Base-by-base conservation (phyloP, 1,140 invertebrate genomes). In the Sminthurides bifidus region DNA sequence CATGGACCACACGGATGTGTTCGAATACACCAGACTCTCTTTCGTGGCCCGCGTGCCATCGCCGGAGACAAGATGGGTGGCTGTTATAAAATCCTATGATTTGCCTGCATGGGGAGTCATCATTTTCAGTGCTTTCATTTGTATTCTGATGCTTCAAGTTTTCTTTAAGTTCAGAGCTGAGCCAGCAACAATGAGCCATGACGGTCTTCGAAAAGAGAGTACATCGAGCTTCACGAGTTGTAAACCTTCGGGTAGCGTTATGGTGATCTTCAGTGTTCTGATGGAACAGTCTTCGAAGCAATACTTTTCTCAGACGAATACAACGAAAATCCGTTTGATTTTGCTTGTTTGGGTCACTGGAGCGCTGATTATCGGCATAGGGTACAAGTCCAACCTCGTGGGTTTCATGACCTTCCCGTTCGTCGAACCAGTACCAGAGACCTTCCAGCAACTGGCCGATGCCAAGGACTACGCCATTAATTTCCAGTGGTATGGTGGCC, bases 331-430 rank as follows among this genome's bases (percentile, higher is more conserved):
- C 23, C 27, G 53, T 35, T 26, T 56, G 0, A 19, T 60, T 17
- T 10, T 54, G 33, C 15, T 55, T 23, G 38, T 56, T 5, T 60
- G 58, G 58, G 21, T 60, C 15, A 56, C 44, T 52, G 24, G 15
- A 15, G 17, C 45, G 30, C 19, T 60, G 5, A 45, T 60, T 17
- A 31, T 60, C 8, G 27, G 31, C 21, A 56, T 48, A 14, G 58
- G 38, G n/a, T 60, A 60, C 40, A 23, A 41, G 1, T 60, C 58
- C 26, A 56, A 56, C 21, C 54, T 60, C 15, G 44, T 55, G 0
- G 43, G 21, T 6, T 60, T 56, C 27, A 26, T 60, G 8, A 60
- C 58, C 14, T 55, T 56, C 38, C 54, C 45, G 4, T 27, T 17
- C 21, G 3, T 48, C n/a, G 43, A 60, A 41, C 10, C 23, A 1